These are phyloP conservation scores for Salvator merianae DNA, from an alignment of 2,113 vertebrate genomes.

Conservation along the genomic window DNA sequence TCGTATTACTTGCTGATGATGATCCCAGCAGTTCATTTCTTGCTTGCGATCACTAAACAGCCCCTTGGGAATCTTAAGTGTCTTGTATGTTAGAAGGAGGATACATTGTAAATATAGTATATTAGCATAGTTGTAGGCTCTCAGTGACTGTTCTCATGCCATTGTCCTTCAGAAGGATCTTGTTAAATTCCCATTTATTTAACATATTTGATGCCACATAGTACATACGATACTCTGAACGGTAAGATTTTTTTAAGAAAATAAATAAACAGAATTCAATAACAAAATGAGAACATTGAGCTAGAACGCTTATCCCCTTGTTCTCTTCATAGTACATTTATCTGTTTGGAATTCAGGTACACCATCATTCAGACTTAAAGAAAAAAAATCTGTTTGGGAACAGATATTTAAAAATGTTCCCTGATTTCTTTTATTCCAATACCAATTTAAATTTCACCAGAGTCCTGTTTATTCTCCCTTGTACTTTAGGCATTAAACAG, in stretches of 20 bases:
- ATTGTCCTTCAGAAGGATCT: background rate
- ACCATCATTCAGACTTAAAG: background rate
- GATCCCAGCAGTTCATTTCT: constrained; percentile 27
- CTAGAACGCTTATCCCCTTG: background rate
- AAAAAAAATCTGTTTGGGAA: background rate
- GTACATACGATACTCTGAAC: background rate
- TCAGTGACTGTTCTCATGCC: background rate
- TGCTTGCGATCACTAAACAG: constrained; percentile 41
- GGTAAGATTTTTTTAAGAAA: background rate
- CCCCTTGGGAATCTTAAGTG: constrained; percentile 50
- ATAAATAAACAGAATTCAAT: background rate
- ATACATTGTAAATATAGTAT: constrained; percentile 49
- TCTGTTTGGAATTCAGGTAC: background rate
- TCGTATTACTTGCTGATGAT: constrained; percentile 34
- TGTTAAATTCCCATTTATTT: background rate
- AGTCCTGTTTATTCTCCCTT: constrained; percentile 40
- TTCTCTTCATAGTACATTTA: background rate
- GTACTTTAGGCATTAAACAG: constrained; percentile 35
- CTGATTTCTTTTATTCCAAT: constrained; percentile 3
- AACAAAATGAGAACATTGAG: background rate
- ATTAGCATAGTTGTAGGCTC: constrained; percentile 30
- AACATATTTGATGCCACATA: constrained; percentile 29
- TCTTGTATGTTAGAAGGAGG: constrained; percentile 59
- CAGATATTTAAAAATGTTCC: constrained; percentile 4
- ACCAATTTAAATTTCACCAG: constrained; percentile 44